Evolutionary conservation across 2,888 invertebrate genomes (phyloP), one percentile per base, ranked within the genome.

Genomic region (Nudaria mundana): DNA sequence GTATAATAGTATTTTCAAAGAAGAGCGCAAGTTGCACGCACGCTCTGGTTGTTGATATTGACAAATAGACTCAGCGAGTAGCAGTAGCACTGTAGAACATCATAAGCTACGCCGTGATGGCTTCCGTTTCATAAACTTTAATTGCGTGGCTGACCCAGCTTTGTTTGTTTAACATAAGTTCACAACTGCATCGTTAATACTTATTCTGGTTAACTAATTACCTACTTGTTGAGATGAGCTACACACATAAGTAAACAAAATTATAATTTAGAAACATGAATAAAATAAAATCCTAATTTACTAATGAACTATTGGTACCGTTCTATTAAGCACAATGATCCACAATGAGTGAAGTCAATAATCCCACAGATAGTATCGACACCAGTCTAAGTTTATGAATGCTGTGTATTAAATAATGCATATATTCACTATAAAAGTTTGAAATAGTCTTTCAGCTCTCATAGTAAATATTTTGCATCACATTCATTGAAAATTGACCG

Each of bases 101-200:
- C 68, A 82, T 81, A 5, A 20, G 20, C 20, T n/a, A 80, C 78
- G 71, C 74, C 73, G 74, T 73, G 77, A 75, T 77, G 65, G 85
- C 86, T 86, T 86, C 87, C 88, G 88, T 87, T 87, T 85, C 81
- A 83, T 80, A 81, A 85, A 84, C 56, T 86, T 88, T 87, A 84
- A 87, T 72, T 76, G 76, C 79, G 82, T 71, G 86, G 87, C 86
- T 82, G 85, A 85, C 87, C 86, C 86, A 79, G 79, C 86, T 84
- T 79, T 88, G 87, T 87, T 88, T 86, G 76, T 72, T 72, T 84
- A 76, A 78, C 62, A 64, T 71, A 62, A 71, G 68, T 74, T 74
- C 72, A 83, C 82, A 84, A 84, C 78, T 76, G 75, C 68, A 71
- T 71, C 76, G 75, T 81, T 80, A 71, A 79, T 69, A 69, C 68